Evolutionary conservation across 2,888 invertebrate species (phyloP).

Genomic region (Dexiosoma caninum): DNA sequence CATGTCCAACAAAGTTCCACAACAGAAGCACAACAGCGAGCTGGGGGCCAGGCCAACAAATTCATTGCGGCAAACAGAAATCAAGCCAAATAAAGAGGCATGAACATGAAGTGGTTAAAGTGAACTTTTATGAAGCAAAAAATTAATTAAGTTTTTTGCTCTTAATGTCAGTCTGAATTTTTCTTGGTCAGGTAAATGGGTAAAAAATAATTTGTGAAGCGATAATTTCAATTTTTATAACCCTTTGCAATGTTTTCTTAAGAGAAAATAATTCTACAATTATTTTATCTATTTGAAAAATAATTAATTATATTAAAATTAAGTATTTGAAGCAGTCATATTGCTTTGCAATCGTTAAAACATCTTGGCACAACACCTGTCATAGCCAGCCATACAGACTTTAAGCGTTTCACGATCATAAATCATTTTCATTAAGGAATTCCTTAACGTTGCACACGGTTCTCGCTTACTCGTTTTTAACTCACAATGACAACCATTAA

Average conservation of each 20-base stretch:
- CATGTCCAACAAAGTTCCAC: slow-evolving; percentile 49
- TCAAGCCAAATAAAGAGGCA: not conserved
- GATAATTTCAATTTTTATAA: too few species aligned
- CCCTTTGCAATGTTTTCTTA: too few species aligned
- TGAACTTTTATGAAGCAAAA: not conserved
- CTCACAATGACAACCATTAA: slow-evolving; percentile 65
- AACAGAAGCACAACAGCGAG: not conserved
- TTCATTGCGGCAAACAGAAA: slow-evolving; percentile 28
- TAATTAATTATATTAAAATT: not conserved
- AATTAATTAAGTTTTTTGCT: slow-evolving; percentile 15
- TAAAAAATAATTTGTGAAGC: not conserved
- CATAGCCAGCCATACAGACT: slow-evolving; percentile 35
- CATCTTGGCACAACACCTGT: slow-evolving; percentile 55
- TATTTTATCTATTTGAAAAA: not conserved
- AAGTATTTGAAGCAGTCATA: not conserved
- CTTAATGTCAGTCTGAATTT: not conserved
- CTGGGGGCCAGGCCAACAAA: slow-evolving; percentile 52
- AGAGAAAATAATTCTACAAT: not conserved
- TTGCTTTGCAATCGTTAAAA: slow-evolving; percentile 22
- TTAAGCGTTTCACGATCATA: slow-evolving; percentile 8
- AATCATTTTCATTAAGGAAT: slow-evolving; percentile 52
- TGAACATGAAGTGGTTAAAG: not conserved
- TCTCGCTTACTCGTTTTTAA: slow-evolving; percentile 36
- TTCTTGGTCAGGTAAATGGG: not conserved
- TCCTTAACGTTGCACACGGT: not conserved